Percentiles rank a stretch among this genome's conserved stretches.
Conservation (phyloP, 2,888 invertebrate species). For the Junonia oenone region DNA sequence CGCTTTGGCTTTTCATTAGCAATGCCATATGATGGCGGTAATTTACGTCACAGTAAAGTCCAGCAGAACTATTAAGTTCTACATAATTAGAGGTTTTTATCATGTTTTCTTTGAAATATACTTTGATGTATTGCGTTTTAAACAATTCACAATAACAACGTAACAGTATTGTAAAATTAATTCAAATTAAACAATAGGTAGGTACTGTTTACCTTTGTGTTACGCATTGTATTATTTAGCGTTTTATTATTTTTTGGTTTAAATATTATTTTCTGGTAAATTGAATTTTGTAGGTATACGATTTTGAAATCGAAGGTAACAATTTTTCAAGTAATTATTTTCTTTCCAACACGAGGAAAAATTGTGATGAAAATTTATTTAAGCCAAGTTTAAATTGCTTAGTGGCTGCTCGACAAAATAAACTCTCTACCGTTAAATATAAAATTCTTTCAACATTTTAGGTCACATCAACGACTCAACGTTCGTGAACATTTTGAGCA, state of each 20-base stretch:
- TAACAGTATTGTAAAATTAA: background rate
- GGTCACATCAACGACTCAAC: too few relatives aligned
- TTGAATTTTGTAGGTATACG: background rate
- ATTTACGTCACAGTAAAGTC: background rate
- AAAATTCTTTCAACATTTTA: slow-evolving; percentile 1
- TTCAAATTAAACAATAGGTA: background rate
- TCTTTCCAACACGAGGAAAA: background rate
- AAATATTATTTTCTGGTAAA: background rate
- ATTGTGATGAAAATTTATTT: slow-evolving; percentile 3
- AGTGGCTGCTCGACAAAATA: background rate
- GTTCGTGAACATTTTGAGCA: too few relatives aligned
- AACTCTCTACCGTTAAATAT: background rate
- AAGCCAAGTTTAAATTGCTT: slow-evolving; percentile 1
- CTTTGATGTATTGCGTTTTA: background rate
- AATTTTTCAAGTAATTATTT: background rate
- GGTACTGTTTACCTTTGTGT: background rate
- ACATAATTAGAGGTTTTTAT: background rate
- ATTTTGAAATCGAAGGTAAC: background rate
- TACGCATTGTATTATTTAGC: background rate
- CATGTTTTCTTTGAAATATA: background rate
- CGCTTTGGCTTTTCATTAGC: background rate
- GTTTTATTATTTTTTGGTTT: background rate
- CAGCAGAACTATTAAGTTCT: background rate
- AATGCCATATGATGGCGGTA: background rate
- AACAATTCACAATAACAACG: background rate